phyloP scores from a whole-genome alignment of 2,888 invertebrate species.

The Nephrocerus scutellatus region DNA sequence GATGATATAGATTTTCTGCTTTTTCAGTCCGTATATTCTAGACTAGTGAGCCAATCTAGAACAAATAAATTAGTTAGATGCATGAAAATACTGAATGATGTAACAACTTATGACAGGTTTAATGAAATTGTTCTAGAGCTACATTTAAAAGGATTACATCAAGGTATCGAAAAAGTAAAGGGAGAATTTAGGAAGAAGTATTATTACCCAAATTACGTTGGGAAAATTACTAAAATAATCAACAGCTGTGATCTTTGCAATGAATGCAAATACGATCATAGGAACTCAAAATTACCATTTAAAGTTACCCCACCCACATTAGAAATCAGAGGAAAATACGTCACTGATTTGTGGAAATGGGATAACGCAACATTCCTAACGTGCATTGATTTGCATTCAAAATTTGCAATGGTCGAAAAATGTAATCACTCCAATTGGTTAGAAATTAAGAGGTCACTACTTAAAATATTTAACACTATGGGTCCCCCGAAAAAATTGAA shows the following conservation, averaged over 20 bases:
- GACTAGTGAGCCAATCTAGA: too few relatives aligned
- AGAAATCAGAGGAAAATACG: slow-evolving; percentile 13
- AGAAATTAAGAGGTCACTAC: slow-evolving; percentile 11
- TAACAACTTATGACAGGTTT: neutral
- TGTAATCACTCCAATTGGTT: slow-evolving; percentile 11
- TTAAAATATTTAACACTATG: slow-evolving; percentile 14
- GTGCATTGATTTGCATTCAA: slow-evolving; percentile 17
- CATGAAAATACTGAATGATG: slow-evolving; percentile 3
- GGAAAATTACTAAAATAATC: slow-evolving; percentile 16
- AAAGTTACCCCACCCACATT: slow-evolving; percentile 15
- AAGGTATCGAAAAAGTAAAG: slow-evolving; percentile 14
- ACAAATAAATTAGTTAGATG: slow-evolving; percentile 1
- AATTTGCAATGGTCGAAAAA: slow-evolving; percentile 16
- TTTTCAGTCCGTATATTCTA: too few relatives aligned
- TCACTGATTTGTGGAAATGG: slow-evolving; percentile 19
- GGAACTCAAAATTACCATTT: slow-evolving; percentile 16
- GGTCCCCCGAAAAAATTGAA: slow-evolving; percentile 11
- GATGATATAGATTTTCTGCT: too few relatives aligned
- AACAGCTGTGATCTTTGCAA: slow-evolving; percentile 18
- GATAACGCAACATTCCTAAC: slow-evolving; percentile 15
- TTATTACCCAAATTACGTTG: slow-evolving; percentile 15
- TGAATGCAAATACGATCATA: slow-evolving; percentile 17
- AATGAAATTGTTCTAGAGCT: slow-evolving; percentile 2
- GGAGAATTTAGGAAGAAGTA: slow-evolving; percentile 9
- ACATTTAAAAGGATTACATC: slow-evolving; percentile 10